These are phyloP conservation scores for Sclerurus mexicanus DNA, from an alignment of 2,113 vertebrate genomes.

Conservation along the genomic window DNA sequence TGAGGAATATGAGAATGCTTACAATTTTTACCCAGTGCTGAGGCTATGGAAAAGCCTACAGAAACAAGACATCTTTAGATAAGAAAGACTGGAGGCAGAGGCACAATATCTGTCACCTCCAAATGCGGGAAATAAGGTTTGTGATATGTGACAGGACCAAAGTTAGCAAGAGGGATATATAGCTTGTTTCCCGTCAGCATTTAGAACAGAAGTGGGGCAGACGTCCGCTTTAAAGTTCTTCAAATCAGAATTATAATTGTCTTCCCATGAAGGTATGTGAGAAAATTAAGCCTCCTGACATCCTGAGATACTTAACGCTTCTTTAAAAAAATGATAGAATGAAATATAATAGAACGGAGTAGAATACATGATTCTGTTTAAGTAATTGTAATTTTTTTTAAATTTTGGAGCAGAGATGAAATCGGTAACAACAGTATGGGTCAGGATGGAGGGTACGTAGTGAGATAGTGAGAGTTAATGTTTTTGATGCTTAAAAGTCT, in stretches of 20 bases:
- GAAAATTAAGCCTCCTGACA: slow-evolving; percentile 28
- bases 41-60: not conserved
- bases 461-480: not conserved
- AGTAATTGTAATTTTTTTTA: not conserved
- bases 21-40: not conserved
- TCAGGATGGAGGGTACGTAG: not conserved
- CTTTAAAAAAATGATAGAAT: not conserved
- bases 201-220: slow-evolving; percentile 36
- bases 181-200: not conserved
- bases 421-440: not conserved
- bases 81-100: not conserved
- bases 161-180: slow-evolving; percentile 10
- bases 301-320: not conserved
- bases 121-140: not conserved
- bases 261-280: not conserved
- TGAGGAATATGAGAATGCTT: not conserved
- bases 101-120: not conserved
- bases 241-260: slow-evolving; percentile 31
- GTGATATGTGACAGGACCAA: not conserved
- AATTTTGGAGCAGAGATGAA: not conserved
- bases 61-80: not conserved
- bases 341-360: not conserved
- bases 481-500: not conserved
- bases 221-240: slow-evolving; percentile 38
- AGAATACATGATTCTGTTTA: not conserved